Conservation (phyloP, 2,797 vertebrate species). For the Macrochelys suwanniensis region DNA sequence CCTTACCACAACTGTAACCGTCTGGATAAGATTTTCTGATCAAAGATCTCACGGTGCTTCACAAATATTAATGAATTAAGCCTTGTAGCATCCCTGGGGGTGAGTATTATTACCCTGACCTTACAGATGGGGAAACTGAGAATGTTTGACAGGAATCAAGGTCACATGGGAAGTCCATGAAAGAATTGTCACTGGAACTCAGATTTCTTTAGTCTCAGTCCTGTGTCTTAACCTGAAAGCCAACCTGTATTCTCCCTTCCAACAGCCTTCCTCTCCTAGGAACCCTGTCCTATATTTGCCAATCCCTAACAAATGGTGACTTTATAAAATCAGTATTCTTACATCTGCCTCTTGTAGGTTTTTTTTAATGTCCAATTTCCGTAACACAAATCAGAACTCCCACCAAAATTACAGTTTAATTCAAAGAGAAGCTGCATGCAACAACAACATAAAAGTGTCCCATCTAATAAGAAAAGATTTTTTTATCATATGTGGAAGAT, state of each 20-base stretch:
- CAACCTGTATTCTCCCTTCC: background rate
- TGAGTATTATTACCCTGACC: background rate
- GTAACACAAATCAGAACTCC: background rate
- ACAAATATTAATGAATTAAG: background rate
- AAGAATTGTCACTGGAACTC: background rate
- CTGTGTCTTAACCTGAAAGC: background rate
- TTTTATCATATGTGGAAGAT: slow-evolving; percentile 35
- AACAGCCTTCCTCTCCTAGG: too few relatives aligned
- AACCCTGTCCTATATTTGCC: background rate
- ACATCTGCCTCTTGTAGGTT: background rate
- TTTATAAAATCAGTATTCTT: background rate
- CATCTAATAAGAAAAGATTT: background rate
- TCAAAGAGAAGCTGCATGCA: slow-evolving; percentile 11
- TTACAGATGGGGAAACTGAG: background rate
- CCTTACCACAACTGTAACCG: background rate
- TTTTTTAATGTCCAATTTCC: background rate
- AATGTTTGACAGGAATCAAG: background rate
- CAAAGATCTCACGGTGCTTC: background rate
- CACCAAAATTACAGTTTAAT: background rate
- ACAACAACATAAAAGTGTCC: background rate
- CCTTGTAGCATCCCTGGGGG: background rate
- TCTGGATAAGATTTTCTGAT: background rate
- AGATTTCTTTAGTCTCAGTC: background rate
- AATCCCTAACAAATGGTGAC: background rate
- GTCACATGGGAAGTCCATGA: background rate